Percentiles rank a stretch among this genome's conserved stretches.
These are phyloP conservation scores for Naso thynnoides DNA, from an alignment of 2,797 vertebrate species.

Conservation along the genomic window DNA sequence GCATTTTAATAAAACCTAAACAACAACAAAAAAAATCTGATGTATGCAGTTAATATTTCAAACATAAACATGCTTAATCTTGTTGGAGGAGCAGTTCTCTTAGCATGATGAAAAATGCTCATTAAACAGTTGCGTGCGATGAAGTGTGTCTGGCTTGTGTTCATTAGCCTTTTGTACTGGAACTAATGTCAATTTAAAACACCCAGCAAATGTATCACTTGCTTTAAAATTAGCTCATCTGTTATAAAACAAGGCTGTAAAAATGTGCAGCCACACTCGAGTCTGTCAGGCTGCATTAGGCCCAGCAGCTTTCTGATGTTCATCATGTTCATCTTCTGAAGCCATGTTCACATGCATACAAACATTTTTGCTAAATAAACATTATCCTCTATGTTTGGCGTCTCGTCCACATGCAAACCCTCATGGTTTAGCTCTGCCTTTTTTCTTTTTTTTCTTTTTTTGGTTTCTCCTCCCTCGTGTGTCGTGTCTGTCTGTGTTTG, in stretches of 20 bases:
- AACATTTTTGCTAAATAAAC: too few relatives aligned
- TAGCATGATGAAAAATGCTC: background rate
- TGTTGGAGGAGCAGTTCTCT: background rate
- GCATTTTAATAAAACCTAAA: constrained; percentile 28
- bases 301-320: background rate
- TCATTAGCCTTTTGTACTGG: constrained; percentile 62
- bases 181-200: constrained; percentile 49
- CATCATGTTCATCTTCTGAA: too few relatives aligned
- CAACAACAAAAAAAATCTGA: background rate
- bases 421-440: too few relatives aligned
- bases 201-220: constrained; percentile 28
- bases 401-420: too few relatives aligned
- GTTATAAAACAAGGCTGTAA: background rate
- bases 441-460: background rate
- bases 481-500: too few relatives aligned
- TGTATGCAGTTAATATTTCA: background rate
- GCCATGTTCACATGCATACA: too few relatives aligned
- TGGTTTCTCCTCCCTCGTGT: too few relatives aligned
- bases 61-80: background rate
- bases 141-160: constrained; percentile 48
- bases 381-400: too few relatives aligned
- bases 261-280: background rate
- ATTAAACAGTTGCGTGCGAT: constrained; percentile 40
- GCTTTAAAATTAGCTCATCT: constrained; percentile 21
- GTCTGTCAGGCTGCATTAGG: background rate